Evolutionary conservation across 2,797 vertebrate genomes (phyloP).

Genomic region (Tiaroga cobitis): DNA sequence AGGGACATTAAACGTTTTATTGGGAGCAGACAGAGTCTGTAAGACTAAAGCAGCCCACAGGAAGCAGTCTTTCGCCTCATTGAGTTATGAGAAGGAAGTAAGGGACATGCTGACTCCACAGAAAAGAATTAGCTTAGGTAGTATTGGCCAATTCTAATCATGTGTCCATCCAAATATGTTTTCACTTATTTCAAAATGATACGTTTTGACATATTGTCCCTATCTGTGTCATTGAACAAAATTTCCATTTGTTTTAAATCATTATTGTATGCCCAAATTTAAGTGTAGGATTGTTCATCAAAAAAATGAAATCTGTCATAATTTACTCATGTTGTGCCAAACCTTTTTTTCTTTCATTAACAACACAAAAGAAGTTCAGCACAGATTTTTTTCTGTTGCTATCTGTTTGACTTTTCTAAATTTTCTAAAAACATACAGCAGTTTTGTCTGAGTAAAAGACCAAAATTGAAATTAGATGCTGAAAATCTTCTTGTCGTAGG

Average conservation of each 20-base stretch:
- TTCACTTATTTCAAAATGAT: background rate
- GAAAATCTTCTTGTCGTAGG: background rate
- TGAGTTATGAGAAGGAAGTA: conserved; percentile 37
- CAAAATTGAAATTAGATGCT: background rate
- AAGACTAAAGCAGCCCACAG: conserved; percentile 42
- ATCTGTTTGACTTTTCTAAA: background rate
- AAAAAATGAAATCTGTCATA: background rate
- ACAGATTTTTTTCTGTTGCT: background rate
- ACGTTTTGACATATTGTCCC: background rate
- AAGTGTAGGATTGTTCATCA: background rate
- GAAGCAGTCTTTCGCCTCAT: conserved; percentile 28
- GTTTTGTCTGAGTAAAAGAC: background rate
- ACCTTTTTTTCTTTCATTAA: background rate
- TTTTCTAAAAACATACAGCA: background rate
- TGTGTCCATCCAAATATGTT: conserved; percentile 11
- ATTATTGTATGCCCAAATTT: background rate
- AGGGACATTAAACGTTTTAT: conserved; percentile 67
- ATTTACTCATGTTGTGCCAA: background rate
- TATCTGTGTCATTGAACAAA: background rate
- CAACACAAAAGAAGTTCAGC: background rate
- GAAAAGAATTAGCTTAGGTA: conserved; percentile 14
- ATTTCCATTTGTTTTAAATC: background rate
- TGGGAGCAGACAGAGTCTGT: conserved; percentile 65
- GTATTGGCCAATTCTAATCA: conserved; percentile 14
- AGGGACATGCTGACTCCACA: conserved; percentile 15